Base-by-base conservation (phyloP, 53 echinoderm and acorn worm species). In the Holothuria scabra region DNA sequence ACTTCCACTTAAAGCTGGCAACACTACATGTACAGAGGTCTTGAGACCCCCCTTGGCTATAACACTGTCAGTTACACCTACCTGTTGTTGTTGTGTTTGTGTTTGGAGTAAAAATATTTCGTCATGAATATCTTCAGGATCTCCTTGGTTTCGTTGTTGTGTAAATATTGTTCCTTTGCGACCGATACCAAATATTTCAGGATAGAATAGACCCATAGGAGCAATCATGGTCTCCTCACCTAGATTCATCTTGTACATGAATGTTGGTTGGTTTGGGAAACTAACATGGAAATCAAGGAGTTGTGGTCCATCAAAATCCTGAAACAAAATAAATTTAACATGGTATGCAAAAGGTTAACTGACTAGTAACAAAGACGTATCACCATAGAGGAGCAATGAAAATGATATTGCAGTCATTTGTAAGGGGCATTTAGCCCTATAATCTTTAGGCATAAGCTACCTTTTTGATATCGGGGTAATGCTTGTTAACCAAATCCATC, bases 191-290 rank as follows among this genome's bases (percentile, higher is more conserved):
- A 94, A 99, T 33, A 89, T 59, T 48, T 93, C 85, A 5, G 99
- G 99, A 49, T 99, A 95, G 80, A 99, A 99, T 46, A 99, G 59
- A 18, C 90, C 99, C 99, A 99, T 99, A 48, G 99, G 99, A 4
- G 99, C 94, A 24, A 92, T 93, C 46, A 95, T 79, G 34, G 94
- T 94, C 84, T 99, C 95, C 38, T 97, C 97, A 0, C 97, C 97
- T 21, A 99, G 91, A 65, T 99, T 99, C 82, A 99, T 66, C 70
- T 99, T 95, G 84, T 99, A 99, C 87, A 88, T 92, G 55, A 95
- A 75, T 13, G 91, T 94, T 0, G 99, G 95, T 46, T 91, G 90
- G 81, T 94, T 72, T 8, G 99, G 99, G 61, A 95, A 90, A 60
- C 99, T 87, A 8, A 99, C 94, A 26, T 99, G 99, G 87, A 99